Evolutionary conservation across 2,113 vertebrate species (phyloP).

Genomic region (Dascyllus trimaculatus): DNA sequence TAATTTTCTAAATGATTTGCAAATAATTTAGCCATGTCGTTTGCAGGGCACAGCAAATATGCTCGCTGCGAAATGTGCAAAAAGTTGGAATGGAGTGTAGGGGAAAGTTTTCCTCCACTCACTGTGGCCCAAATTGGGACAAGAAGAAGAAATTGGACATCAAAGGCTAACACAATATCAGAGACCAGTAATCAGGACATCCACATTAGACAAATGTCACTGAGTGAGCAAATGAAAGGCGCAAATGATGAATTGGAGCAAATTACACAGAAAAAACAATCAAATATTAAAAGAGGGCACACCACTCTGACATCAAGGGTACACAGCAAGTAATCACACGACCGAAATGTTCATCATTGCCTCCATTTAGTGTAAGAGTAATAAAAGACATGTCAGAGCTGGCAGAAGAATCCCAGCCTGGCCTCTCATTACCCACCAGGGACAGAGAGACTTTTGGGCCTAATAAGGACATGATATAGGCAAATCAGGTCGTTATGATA

Average conservation of each 20-base stretch:
- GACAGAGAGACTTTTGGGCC: slow-evolving; percentile 73
- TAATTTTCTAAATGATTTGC: slow-evolving; percentile 47
- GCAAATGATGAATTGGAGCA: slow-evolving; percentile 87
- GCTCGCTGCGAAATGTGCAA: slow-evolving; percentile 49
- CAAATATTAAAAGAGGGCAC: slow-evolving; percentile 88
- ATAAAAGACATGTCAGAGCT: slow-evolving; percentile 86
- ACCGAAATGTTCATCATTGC: slow-evolving; percentile 84
- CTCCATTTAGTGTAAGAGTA: slow-evolving; percentile 87
- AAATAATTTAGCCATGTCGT: slow-evolving; percentile 56
- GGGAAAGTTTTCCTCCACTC: slow-evolving; percentile 69
- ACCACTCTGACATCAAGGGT: slow-evolving; percentile 84
- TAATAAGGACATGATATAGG: slow-evolving; percentile 82
- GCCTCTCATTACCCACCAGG: slow-evolving; percentile 81
- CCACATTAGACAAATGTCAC: slow-evolving; percentile 81
- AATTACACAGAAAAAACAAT: slow-evolving; percentile 86
- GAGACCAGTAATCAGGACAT: slow-evolving; percentile 80
- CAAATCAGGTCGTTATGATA: slow-evolving; percentile 85
- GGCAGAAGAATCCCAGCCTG: slow-evolving; percentile 65
- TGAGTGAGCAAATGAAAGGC: slow-evolving; percentile 79
- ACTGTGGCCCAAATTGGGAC: slow-evolving; percentile 71
- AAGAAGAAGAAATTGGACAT: slow-evolving; percentile 76
- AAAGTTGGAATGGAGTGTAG: slow-evolving; percentile 59
- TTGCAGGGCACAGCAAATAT: slow-evolving; percentile 56
- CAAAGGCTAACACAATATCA: slow-evolving; percentile 79
- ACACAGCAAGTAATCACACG: slow-evolving; percentile 78